phyloP scores from a whole-genome alignment of 2,113 vertebrate genomes.

The Donacobius atricapilla region DNA sequence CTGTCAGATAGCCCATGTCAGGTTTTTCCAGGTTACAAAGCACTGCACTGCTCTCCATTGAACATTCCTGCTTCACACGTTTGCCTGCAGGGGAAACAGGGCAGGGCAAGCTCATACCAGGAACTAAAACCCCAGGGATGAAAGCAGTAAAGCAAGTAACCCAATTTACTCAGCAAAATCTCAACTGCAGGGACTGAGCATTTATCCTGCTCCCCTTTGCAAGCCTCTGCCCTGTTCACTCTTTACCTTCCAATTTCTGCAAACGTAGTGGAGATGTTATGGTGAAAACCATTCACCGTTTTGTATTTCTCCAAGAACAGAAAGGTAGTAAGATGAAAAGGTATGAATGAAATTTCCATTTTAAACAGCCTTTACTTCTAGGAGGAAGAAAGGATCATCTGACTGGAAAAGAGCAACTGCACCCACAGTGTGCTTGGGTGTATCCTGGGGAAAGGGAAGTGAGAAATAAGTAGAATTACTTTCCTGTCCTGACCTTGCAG shows the following conservation, averaged over 20 bases:
- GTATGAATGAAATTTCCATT: neutral
- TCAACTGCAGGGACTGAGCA: neutral
- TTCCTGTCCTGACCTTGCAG: neutral
- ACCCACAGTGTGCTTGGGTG: neutral
- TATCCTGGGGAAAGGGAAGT: neutral
- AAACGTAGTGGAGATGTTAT: accelerated
- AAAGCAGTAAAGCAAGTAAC: neutral
- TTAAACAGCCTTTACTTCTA: neutral
- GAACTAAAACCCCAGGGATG: neutral
- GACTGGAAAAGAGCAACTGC: neutral
- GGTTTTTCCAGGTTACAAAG: neutral
- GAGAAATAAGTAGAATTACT: neutral
- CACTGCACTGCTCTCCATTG: neutral
- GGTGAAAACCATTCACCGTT: neutral
- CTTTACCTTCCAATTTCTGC: neutral
- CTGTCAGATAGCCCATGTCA: neutral
- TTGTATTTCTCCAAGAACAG: neutral
- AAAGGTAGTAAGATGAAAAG: neutral
- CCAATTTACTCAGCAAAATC: neutral
- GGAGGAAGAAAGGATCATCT: neutral
- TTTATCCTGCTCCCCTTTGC: neutral
- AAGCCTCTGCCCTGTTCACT: neutral
- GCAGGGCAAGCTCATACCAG: neutral
- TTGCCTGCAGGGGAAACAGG: neutral
- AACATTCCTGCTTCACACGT: neutral